Conservation (phyloP, 2,888 invertebrate genomes). For the Idaea dimidiata region DNA sequence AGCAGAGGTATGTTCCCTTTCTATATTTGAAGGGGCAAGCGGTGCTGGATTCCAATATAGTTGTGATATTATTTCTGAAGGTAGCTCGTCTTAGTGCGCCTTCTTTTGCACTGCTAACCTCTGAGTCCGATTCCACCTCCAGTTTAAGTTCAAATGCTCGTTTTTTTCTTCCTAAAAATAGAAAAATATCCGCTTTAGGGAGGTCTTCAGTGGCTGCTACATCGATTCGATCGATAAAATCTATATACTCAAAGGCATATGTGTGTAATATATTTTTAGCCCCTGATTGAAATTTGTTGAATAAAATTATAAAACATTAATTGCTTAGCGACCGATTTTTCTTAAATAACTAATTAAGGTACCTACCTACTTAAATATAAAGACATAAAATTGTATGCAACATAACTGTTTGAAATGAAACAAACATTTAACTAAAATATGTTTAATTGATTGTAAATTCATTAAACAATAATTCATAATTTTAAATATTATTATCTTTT, state of each 20-base stretch:
- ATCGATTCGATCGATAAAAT: background rate
- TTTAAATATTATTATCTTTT: no score
- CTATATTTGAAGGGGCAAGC: conserved; percentile 74
- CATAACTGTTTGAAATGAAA: no score
- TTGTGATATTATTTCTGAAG: conserved; percentile 64
- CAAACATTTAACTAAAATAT: no score
- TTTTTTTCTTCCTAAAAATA: conserved; percentile 74
- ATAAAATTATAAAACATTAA: no score
- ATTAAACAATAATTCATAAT: no score
- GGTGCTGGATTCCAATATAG: conserved; percentile 60
- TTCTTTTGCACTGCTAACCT: conserved; percentile 33
- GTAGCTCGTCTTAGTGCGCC: conserved; percentile 55
- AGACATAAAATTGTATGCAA: no score
- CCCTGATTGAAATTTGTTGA: no score
- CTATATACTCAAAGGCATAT: background rate
- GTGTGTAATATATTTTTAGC: no score
- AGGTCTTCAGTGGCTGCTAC: background rate
- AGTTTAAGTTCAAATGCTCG: conserved; percentile 54
- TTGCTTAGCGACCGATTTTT: no score
- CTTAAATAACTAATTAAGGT: no score
- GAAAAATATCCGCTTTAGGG: conserved; percentile 65
- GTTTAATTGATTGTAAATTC: no score
- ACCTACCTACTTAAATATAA: no score
- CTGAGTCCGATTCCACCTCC: conserved; percentile 49
- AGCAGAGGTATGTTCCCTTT: conserved; percentile 68